Base-by-base conservation (phyloP, 2,113 vertebrate genomes). In the Tragelaphus strepsiceros region DNA sequence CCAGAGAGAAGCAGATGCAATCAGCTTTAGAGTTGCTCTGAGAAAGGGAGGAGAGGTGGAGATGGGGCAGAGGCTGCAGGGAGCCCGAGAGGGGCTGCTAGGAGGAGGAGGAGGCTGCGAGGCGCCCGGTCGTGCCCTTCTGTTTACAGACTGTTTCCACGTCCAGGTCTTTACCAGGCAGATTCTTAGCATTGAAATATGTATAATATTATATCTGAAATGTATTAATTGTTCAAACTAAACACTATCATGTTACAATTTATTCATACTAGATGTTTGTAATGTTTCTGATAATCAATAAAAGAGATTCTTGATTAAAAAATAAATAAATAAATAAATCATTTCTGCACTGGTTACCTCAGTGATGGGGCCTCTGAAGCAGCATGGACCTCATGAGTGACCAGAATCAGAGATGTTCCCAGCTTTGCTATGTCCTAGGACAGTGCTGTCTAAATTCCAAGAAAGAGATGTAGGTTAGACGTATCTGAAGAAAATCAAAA, bases 41-140 rank as follows among this genome's bases (percentile, higher is more conserved):
- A 64, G 92, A 64, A 49, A 39, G 15, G 26, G n/a, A 74, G 71
- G 32, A 39, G 56, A 43, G 30, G 13, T 17, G 83, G 62, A 43
- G 32, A 17, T 28, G n/a, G 7, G 17, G 71, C 61, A 30, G 89
- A 91, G 49, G 43, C n/a, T 64, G 7, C 5, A 16, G 26, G 7
- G 2, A n/a, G 43, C 35, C 0, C 7, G 28, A n/a, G 32, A 35
- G 14, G 46, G 14, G n/a, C 67, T 35, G 5, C 11, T 21, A 53
- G 49, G 32, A 15, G 1, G 24, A 19, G 1, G 24, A 22, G 13
- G 22, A 82, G 22, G 22, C 6, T n/a, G 21, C 19, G 21, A 28
- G n/a, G 39, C 2, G 2, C 14, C 24, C 7, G 1, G 24, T 5
- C 9, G 0, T 6, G 58, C 6, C n/a, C 43, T 84, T 78, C 53